Evolutionary conservation across 2,888 invertebrate genomes (phyloP), one percentile per base, ranked within the genome.

Genomic region (Apodemia zela): DNA sequence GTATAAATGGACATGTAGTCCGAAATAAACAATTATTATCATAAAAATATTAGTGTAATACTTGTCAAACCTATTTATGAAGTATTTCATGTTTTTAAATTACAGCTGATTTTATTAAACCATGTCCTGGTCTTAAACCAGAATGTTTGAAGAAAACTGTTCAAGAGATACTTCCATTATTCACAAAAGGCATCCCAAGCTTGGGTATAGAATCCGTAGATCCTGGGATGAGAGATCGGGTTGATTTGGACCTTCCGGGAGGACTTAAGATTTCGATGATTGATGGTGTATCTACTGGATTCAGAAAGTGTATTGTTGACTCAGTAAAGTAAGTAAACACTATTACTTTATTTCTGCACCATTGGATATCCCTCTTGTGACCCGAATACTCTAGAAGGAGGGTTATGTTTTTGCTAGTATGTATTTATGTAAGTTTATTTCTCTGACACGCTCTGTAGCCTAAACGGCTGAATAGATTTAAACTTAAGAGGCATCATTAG

Each of bases 301-400:
- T 85, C n/a, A 76, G 72, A 60, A 86, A 85, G 65, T 89, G 89
- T 60, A 66, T 69, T 0, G 77, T 89, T 2, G 82, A 87, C 62
- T 72, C 76, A 25, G 80, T 75, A 0, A 69, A 70, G 84, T 85
- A 67, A 80, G 83, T 77, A 61, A 21, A n/a, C 11, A 18, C n/a
- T 42, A 6, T 62, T 29, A 59, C n/a, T 5, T 6, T 49, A 49
- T 47, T 49, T 8, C n/a, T 45, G 13, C 1, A n/a, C n/a, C 5
- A 11, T 8, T 35, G 0, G 2, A 10, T 1, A 35, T 7, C 6
- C 0, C 11, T 35, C 8, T 35, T 35, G 10, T 35, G 7, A 35
- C 35, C 11, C 35, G 35, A 11, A 7, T 35, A 10, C 8, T 7
- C 11, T 35, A 35, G 8, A 35, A 7, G 35, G 7, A 7, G 7